Base-by-base conservation (phyloP, 2,797 vertebrate species). In the Diplodus puntazzo region DNA sequence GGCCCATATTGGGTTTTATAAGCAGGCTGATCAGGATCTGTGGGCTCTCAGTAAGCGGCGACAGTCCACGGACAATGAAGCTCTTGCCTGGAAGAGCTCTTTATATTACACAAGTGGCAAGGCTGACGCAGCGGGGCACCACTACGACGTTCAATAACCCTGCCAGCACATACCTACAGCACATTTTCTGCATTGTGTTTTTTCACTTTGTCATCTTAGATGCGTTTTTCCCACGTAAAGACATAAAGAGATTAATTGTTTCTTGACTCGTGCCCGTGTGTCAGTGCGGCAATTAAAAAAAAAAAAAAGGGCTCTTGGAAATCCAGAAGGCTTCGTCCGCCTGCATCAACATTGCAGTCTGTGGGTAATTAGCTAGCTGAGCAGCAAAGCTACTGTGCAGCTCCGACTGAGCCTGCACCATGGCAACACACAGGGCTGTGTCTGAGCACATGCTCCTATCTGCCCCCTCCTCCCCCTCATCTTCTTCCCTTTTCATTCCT, bases 391-490 rank as follows among this genome's bases (percentile, higher is more conserved):
- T 85, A 90, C 92, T 88, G 88, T 88, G 92, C 91, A 92, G 92
- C 92, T 92, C 91, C 87, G 92, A 85, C 92, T 87, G 92, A 94
- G 94, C 83, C 88, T 89, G 94, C 93, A 93, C 95, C 95, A 95
- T 95, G 93, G 94, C 93, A 95, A 95, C 95, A 85, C 90, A 92
- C 84, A 83, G 85, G 83, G 82, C 90, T 90, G 87, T 84, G 87
- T 86, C 84, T 87, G 88, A 90, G 90, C 89, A 87, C 91, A 88
- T 88, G 82, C 88, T 87, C 91, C 69, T 63, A 81, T 80, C 81
- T 50, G 69, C 69, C 73, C 55, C 52, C 61, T 21, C 57, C 71
- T 34, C 45, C 62, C 57, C 52, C 30, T 34, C 34, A 34, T 34
- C 55, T 27, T 48, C 79, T n/a, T 52, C 27, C 50, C 23, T 76